Evolutionary conservation across 2,113 vertebrate genomes (phyloP).

Genomic region (Tapirus terrestris): DNA sequence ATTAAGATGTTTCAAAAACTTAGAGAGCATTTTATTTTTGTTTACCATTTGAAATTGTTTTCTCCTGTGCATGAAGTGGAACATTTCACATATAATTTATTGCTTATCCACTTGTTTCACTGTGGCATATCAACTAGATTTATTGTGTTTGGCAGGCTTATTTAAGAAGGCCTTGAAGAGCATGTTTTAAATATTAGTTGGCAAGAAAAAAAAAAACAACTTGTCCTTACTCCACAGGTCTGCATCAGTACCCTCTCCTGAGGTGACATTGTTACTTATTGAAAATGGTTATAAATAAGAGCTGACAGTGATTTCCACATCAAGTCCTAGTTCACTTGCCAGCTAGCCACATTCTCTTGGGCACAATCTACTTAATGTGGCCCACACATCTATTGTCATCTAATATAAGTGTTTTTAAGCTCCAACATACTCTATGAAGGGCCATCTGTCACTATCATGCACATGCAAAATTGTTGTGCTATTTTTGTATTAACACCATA

Average conservation of each 20-base stretch:
- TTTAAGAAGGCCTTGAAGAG: not conserved
- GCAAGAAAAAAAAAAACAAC: not conserved
- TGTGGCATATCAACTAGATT: conserved; percentile 20
- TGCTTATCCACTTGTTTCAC: conserved; percentile 32
- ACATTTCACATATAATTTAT: not conserved
- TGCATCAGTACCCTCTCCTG: not conserved
- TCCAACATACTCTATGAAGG: not conserved
- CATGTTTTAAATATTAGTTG: not conserved
- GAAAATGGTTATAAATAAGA: not conserved
- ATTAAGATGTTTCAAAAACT: conserved; percentile 22
- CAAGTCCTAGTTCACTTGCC: not conserved
- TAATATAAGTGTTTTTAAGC: not conserved
- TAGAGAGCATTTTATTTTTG: not conserved
- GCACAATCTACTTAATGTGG: not conserved
- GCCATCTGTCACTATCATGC: not conserved
- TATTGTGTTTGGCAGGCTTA: not conserved
- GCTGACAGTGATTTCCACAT: not conserved
- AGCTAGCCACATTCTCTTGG: not conserved
- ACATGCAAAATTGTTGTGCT: not conserved
- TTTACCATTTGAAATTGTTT: conserved; percentile 46
- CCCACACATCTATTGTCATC: not conserved
- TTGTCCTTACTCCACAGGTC: not conserved
- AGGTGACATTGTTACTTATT: not conserved
- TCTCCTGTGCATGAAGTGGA: not conserved
- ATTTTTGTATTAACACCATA: not conserved